These are phyloP conservation scores for Habroteleia sp. DNA, from an alignment of 2,888 invertebrate species.

Conservation along the genomic window DNA sequence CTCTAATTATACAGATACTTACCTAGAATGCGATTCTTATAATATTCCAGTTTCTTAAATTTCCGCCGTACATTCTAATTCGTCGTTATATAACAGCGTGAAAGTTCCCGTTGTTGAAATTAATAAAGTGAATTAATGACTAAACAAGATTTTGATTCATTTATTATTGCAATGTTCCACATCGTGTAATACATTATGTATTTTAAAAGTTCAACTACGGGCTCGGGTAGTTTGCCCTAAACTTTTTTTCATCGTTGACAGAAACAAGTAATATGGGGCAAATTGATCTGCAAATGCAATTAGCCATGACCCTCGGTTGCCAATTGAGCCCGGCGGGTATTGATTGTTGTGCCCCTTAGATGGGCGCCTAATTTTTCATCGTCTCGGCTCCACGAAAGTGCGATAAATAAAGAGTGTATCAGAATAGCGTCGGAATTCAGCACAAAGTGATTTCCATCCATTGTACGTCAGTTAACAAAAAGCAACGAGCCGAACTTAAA, in stretches of 20 bases:
- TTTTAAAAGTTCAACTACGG: too few species aligned
- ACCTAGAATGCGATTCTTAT: too few species aligned
- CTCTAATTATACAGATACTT: too few species aligned
- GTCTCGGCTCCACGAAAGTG: conserved; percentile 1
- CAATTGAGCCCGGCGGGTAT: conserved; percentile 9
- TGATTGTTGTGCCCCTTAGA: conserved; percentile 18
- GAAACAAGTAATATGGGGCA: background rate
- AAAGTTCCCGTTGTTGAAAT: too few species aligned
- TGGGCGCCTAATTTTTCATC: conserved; percentile 45
- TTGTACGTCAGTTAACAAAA: conserved; percentile 57
- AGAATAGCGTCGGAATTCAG: conserved; percentile 23
- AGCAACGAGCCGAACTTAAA: conserved; percentile 52
- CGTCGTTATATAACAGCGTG: too few species aligned
- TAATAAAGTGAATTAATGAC: too few species aligned
- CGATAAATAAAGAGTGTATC: conserved; percentile 48
- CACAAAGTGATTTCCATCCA: conserved; percentile 48
- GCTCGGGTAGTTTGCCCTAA: background rate
- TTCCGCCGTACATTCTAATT: too few species aligned
- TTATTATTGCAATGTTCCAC: background rate
- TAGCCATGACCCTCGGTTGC: conserved; percentile 18
- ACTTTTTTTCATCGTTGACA: too few species aligned
- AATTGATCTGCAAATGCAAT: conserved; percentile 33
- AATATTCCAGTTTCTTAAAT: too few species aligned
- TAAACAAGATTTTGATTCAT: too few species aligned
- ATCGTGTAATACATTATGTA: too few species aligned